Evolutionary conservation across 1,140 invertebrate species (phyloP), one percentile per base, ranked within the genome.

Genomic region (Latrodectus geometricus): DNA sequence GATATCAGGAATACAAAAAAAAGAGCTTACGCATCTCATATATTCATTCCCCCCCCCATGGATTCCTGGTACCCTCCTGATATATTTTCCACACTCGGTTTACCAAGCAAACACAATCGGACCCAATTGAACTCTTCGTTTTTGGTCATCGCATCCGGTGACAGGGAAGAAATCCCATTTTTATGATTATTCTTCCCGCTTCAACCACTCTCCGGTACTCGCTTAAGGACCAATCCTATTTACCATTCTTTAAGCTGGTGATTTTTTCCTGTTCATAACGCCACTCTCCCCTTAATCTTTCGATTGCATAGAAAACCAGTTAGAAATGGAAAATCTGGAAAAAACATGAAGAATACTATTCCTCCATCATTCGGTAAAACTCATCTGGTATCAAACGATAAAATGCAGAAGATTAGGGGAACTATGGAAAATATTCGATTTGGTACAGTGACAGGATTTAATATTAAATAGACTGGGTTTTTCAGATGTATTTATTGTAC

Each of bases 51-150:
- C 48, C 77, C 77, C 9, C 35, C n/a, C 77, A 48, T 78, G 76
- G 11, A 9, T 20, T 48, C 0, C 70, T 74, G 70, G 66, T 74
- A 14, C 70, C 15, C 21, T 74, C 17, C 70, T 65, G 70, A 74
- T 74, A 74, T 61, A 21, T 20, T 54, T 65, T 15, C 52, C 54
- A 15, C n/a, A 23, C 65, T 83, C 20, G 70, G 80, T 61, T 74
- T 66, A 83, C 80, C 72, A 73, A 54, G 72, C 80, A 74, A 74
- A 83, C 80, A 74, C 80, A 83, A 83, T 83, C 72, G 56, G 70
- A 83, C 21, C 70, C 70, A 49, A 79, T 68, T 54, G 66, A 80
- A 80, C 80, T 74, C 70, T 66, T 74, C 35, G 52, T 48, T 74
- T 35, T 21, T 23, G 66, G 78, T 80, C 78, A 70, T 70, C 20